Conservation (phyloP, 1,140 invertebrate species). For the Rhyacophila brunnea region DNA sequence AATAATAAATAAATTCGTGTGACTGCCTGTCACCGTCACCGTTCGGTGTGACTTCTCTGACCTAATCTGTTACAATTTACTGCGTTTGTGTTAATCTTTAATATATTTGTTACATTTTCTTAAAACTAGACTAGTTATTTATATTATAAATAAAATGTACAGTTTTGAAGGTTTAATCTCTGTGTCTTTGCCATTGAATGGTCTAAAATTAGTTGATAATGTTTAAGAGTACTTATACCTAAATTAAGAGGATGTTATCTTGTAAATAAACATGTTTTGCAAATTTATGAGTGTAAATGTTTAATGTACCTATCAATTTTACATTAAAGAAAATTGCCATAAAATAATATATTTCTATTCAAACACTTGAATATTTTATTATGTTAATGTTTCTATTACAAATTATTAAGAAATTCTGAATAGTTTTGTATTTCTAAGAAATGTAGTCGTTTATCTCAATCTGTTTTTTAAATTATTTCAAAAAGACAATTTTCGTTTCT, state of each 20-base stretch:
- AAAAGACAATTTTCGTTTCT: too few species aligned
- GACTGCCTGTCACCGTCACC: not conserved
- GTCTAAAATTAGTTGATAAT: slow-evolving; percentile 32
- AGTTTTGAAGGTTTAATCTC: slow-evolving; percentile 35
- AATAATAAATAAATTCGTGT: slow-evolving; percentile 1
- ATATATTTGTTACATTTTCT: slow-evolving; percentile 29
- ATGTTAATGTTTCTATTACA: slow-evolving; percentile 34
- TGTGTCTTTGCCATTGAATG: slow-evolving; percentile 37
- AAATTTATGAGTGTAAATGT: slow-evolving; percentile 31
- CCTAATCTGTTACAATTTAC: slow-evolving; percentile 9
- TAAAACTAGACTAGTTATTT: slow-evolving; percentile 17
- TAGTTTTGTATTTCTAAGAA: too few species aligned
- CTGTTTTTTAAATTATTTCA: too few species aligned
- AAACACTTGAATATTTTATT: slow-evolving; percentile 31
- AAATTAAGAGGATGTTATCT: slow-evolving; percentile 23
- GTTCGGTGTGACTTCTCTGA: slow-evolving; percentile 12
- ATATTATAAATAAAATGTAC: slow-evolving; percentile 28
- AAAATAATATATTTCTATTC: slow-evolving; percentile 36
- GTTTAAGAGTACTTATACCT: slow-evolving; percentile 19
- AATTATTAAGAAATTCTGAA: not conserved
- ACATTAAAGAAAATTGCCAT: slow-evolving; percentile 26
- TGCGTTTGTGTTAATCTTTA: slow-evolving; percentile 17
- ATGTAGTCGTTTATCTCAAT: too few species aligned
- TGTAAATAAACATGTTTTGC: slow-evolving; percentile 33
- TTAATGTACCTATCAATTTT: slow-evolving; percentile 34